Evolutionary conservation across 2,797 vertebrate species (phyloP).

Genomic region (Yasuhikotakia modesta): DNA sequence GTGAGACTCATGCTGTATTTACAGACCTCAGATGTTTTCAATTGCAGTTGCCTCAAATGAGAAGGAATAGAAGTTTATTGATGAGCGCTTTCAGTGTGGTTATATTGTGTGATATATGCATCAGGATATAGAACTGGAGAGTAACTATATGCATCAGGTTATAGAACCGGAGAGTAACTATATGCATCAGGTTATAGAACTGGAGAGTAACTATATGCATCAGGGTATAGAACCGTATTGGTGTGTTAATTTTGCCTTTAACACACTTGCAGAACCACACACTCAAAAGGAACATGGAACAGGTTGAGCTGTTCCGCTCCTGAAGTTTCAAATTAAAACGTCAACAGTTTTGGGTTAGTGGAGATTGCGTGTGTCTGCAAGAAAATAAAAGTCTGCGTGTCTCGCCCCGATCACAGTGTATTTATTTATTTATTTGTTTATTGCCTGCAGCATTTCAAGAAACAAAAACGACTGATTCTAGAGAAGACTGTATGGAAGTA

Average conservation of each 20-base stretch:
- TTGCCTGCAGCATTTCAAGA: constrained; percentile 93
- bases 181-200: constrained; percentile 69
- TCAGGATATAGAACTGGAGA: constrained; percentile 70
- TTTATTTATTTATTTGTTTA: constrained; percentile 42
- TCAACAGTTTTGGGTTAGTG: not conserved
- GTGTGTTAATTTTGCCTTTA: not conserved
- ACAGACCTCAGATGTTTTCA: constrained; percentile 43
- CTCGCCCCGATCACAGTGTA: constrained; percentile 4
- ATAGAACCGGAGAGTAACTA: constrained; percentile 61
- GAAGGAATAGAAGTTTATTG: constrained; percentile 39
- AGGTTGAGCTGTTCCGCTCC: not conserved
- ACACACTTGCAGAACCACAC: not conserved
- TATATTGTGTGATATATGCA: constrained; percentile 67
- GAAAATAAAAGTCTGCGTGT: constrained; percentile 9
- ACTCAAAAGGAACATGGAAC: not conserved
- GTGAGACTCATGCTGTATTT: constrained; percentile 32
- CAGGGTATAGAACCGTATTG: constrained; percentile 66
- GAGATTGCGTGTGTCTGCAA: constrained; percentile 27
- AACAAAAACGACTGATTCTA: constrained; percentile 94
- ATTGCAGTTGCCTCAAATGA: constrained; percentile 40
- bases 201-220: constrained; percentile 63
- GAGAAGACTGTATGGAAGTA: constrained; percentile 98
- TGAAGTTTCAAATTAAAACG: not conserved
- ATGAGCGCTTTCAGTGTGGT: constrained; percentile 14
- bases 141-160: constrained; percentile 67